Percentiles rank a stretch among this genome's conserved stretches.
Conservation (phyloP, 1,140 invertebrate species). For the Macrosteles quadrilineatus region DNA sequence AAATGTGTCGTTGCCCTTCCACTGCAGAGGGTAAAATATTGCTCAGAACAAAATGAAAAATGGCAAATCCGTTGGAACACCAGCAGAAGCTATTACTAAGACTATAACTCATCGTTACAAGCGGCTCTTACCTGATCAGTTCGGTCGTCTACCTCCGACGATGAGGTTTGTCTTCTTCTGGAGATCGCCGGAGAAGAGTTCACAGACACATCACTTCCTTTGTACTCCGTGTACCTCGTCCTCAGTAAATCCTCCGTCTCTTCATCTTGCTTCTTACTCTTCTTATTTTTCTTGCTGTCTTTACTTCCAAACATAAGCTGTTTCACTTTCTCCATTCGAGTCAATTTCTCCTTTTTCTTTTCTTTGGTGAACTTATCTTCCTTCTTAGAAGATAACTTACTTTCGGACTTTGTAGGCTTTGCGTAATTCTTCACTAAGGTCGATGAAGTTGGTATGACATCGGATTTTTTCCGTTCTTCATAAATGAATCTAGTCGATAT, state of each 20-base stretch:
- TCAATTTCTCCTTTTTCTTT: conserved; percentile 30
- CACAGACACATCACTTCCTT: conserved; percentile 29
- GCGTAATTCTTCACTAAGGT: conserved; percentile 24
- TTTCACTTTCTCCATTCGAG: conserved; percentile 32
- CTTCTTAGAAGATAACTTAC: neutral
- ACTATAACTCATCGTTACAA: too few relatives aligned
- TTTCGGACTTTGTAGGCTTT: neutral
- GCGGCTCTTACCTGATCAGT: conserved; percentile 24
- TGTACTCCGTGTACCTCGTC: conserved; percentile 38
- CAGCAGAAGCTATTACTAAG: too few relatives aligned
- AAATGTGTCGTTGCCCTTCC: too few relatives aligned
- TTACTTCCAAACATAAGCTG: conserved; percentile 24
- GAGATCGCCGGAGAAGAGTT: conserved; percentile 12
- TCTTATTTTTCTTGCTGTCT: conserved; percentile 30
- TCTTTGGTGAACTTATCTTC: conserved; percentile 5
- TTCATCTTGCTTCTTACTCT: conserved; percentile 11
- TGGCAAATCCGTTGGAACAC: too few relatives aligned
- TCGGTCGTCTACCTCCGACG: conserved; percentile 17
- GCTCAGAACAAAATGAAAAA: too few relatives aligned
- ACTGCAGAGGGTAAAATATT: too few relatives aligned
- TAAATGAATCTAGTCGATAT: neutral
- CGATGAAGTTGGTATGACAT: conserved; percentile 19
- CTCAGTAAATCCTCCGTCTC: conserved; percentile 34
- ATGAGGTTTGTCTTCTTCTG: conserved; percentile 9
- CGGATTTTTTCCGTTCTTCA: neutral